Evolutionary conservation across 2,797 vertebrate genomes (phyloP).

Genomic region (Smutsia gigantea): DNA sequence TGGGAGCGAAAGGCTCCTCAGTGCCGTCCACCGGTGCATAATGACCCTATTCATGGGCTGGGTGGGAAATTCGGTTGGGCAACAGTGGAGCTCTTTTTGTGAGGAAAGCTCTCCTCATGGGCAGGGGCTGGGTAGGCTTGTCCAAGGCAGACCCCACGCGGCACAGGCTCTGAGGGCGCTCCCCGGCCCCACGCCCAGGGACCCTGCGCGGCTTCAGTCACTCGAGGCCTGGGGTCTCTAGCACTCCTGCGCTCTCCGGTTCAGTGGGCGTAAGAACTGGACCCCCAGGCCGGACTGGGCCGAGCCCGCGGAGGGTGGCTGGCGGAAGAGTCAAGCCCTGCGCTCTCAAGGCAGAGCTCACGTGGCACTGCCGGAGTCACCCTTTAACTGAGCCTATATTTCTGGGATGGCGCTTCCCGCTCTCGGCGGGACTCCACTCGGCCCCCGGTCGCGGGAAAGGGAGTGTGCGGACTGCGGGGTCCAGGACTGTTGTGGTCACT

Average conservation of each 20-base stretch:
- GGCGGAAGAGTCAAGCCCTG: background rate
- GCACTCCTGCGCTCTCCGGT: background rate
- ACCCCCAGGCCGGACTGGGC: background rate
- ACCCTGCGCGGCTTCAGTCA: background rate
- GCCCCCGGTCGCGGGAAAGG: too few species aligned
- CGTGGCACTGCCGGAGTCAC: background rate
- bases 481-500: too few species aligned
- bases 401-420: background rate
- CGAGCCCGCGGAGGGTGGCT: background rate
- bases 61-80: background rate
- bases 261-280: background rate
- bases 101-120: background rate
- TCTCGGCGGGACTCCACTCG: background rate
- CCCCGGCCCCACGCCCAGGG: background rate
- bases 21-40: conserved; percentile 6
- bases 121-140: background rate
- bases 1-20: conserved; percentile 47
- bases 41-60: conserved; percentile 59
- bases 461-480: background rate
- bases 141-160: background rate
- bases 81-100: conserved; percentile 46
- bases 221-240: background rate
- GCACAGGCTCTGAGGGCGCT: background rate
- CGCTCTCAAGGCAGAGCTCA: background rate
- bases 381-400: background rate